phyloP scores from a whole-genome alignment of 2,797 vertebrate genomes.

The Mus minutoides region DNA sequence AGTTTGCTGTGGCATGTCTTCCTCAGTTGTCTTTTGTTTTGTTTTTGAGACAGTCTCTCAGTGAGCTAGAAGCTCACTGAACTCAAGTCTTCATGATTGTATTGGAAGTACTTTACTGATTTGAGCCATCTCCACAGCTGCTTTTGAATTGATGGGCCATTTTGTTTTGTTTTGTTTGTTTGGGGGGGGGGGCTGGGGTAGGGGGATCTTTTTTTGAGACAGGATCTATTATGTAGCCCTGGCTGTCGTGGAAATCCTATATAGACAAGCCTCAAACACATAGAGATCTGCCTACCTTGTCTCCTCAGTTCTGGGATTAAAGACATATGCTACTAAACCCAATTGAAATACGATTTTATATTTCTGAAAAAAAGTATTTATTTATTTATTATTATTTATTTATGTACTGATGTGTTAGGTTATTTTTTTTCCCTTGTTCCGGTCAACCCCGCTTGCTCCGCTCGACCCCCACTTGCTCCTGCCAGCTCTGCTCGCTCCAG shows the following conservation, averaged over 20 bases:
- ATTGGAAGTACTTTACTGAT: neutral
- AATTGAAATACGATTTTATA: neutral
- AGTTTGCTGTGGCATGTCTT: neutral
- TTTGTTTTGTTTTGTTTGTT: neutral
- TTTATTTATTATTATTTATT: neutral
- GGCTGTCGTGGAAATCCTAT: neutral
- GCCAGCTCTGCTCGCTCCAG: too few relatives aligned
- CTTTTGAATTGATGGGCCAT: neutral
- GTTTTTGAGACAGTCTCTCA: neutral
- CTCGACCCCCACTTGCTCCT: too few relatives aligned
- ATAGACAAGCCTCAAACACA: neutral
- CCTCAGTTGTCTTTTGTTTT: neutral
- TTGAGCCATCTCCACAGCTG: neutral
- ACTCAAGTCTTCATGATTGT: neutral
- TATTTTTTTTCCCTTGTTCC: too few relatives aligned
- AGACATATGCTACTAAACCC: neutral
- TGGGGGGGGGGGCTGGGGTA: too few relatives aligned
- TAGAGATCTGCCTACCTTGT: neutral
- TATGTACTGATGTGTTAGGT: neutral
- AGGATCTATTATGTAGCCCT: neutral
- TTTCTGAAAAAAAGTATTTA: neutral
- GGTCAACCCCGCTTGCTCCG: too few relatives aligned
- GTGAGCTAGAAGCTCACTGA: neutral
- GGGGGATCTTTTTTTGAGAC: neutral
- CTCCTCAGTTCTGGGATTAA: neutral